Evolutionary conservation across 2,113 vertebrate species (phyloP), one percentile per base, ranked within the genome.

Genomic region (Pterocles gutturalis): DNA sequence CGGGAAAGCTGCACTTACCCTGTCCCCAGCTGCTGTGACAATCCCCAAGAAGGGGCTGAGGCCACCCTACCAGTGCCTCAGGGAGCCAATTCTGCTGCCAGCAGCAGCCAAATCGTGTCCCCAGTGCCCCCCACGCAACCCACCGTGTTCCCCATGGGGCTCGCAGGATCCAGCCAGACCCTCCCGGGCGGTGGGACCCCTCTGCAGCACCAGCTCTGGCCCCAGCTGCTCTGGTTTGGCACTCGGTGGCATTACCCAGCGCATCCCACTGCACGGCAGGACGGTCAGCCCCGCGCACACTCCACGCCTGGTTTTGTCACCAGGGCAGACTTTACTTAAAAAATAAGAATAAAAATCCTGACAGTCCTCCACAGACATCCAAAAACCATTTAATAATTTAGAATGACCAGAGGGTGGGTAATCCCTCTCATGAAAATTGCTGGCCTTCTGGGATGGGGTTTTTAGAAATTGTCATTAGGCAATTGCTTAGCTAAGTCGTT

Each of bases 81-180:
- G 7, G 3, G 2, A 5, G 15, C 16, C 3, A 1, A 13, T 41
- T n/a, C 65, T 54, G 53, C 33, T 8, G 1, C 15, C 79, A 12
- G n/a, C 73, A 76, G 82, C 51, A 17, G n/a, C 51, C 66, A n/a
- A 14, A 13, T 9, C 2, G 0, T 1, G 16, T 17, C 29, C 34
- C 61, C 3, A 1, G 21, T 22, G n/a, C 1, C 58, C 43, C 17
- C 0, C 54, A 2, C 33, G 8, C 7, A 1, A 0, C 5, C 38
- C 36, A 5, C 45, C 6, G 0, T 2, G 21, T 8, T 22, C 78
- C 16, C 29, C 10, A 3, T 9, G 20, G 66, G 69, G 20, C 53
- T 7, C 3, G 2, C 4, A 38, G 84, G 41, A 75, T 10, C 14
- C 1, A 0, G 14, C 36, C 1, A 0, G 38, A 22, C n/a, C 38